A percentile compares a stretch with the other conserved stretches of the same genome.
Conservation (phyloP, 2,797 vertebrate genomes). For the Typhlichthys eigenmanni region DNA sequence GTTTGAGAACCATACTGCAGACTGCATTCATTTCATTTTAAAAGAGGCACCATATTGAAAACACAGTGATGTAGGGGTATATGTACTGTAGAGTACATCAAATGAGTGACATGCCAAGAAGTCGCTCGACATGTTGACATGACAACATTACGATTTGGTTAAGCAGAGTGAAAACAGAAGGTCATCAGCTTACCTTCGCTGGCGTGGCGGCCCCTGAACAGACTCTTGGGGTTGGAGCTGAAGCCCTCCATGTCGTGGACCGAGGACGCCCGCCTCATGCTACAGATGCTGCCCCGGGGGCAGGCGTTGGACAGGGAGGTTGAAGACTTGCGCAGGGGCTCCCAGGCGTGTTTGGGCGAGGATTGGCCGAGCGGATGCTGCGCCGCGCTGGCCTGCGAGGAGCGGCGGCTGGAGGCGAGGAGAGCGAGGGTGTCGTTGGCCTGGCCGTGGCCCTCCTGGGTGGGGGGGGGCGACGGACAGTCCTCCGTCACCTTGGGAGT, state of each 20-base stretch:
- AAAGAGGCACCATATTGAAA: not conserved
- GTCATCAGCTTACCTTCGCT: conserved; percentile 84
- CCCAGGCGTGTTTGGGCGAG: conserved; percentile 89
- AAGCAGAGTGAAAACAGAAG: not conserved
- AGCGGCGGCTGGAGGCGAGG: conserved; percentile 88
- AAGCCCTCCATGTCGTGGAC: conserved; percentile 96
- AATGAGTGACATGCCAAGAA: not conserved
- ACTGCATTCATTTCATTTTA: not conserved
- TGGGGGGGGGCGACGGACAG: conserved; percentile 83
- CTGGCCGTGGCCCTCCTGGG: conserved; percentile 91
- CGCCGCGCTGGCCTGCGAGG: conserved; percentile 85
- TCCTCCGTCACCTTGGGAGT: conserved; percentile 87
- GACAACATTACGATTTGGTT: not conserved
- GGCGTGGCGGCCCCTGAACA: conserved; percentile 88
- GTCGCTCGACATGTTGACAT: too few species aligned
- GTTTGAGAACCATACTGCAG: not conserved
- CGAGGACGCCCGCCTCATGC: conserved; percentile 93
- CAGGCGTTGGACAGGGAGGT: conserved; percentile 87
- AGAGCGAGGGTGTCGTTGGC: conserved; percentile 92
- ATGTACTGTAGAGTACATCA: too few species aligned
- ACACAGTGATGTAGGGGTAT: not conserved
- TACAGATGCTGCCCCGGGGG: conserved; percentile 89
- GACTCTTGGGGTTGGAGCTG: conserved; percentile 84
- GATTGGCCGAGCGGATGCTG: conserved; percentile 91
- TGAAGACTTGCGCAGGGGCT: conserved; percentile 87